Evolutionary conservation across 2,797 vertebrate genomes (phyloP).

Genomic region (Apogon talboti): DNA sequence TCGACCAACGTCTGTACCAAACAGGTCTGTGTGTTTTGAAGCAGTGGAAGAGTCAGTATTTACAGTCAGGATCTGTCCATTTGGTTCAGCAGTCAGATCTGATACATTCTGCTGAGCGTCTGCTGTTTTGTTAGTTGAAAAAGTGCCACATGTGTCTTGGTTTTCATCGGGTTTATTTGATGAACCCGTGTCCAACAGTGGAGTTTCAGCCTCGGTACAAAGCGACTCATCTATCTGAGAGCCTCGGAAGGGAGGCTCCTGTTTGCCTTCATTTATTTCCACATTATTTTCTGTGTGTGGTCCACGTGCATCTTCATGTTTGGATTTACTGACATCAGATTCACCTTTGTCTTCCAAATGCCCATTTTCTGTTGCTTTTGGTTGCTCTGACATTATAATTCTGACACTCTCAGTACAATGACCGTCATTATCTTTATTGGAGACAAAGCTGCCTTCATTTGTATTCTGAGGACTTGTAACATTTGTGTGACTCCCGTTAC

Average conservation of each 20-base stretch:
- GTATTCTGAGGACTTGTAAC: not conserved
- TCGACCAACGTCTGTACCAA: constrained; percentile 29
- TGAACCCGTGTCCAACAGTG: too few species aligned
- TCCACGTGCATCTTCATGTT: too few species aligned
- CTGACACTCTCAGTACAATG: constrained; percentile 5
- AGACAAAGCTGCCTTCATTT: constrained; percentile 26
- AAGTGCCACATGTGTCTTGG: too few species aligned
- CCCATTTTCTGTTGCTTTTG: not conserved
- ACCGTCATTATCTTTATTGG: constrained; percentile 5
- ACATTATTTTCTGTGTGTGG: too few species aligned
- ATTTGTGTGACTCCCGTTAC: not conserved
- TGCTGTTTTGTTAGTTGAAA: too few species aligned
- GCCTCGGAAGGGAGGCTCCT: too few species aligned
- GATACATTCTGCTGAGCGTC: too few species aligned
- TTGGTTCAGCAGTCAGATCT: not conserved
- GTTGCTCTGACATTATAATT: constrained; percentile 1
- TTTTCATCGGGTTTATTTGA: too few species aligned
- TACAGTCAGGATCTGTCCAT: not conserved
- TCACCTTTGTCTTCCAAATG: constrained; percentile 21
- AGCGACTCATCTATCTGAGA: too few species aligned
- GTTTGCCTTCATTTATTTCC: too few species aligned
- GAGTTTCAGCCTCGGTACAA: too few species aligned
- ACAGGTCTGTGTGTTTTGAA: constrained; percentile 17
- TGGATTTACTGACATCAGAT: too few species aligned
- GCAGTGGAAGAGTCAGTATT: not conserved